Percentiles rank a stretch among this genome's conserved stretches.
These are phyloP conservation scores for Rhincodon typus DNA, from an alignment of 2,797 vertebrate species.

Conservation along the genomic window DNA sequence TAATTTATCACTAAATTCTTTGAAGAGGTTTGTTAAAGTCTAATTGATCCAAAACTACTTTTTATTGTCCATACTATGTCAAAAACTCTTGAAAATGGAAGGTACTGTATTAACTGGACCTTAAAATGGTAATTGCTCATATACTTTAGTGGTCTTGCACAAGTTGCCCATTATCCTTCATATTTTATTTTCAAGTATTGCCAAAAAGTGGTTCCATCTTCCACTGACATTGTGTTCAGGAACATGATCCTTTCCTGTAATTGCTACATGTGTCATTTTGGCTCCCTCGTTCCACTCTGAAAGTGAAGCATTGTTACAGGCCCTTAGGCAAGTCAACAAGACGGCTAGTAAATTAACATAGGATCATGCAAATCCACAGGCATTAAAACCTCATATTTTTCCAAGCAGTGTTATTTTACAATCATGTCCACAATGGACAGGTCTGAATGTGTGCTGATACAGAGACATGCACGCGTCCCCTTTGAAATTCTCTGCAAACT, in stretches of 20 bases:
- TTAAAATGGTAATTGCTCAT: not conserved
- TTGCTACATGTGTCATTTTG: not conserved
- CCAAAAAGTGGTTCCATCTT: slow-evolving; percentile 2
- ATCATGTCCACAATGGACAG: not conserved
- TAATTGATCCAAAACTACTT: not conserved
- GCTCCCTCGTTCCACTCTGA: not conserved
- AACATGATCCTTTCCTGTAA: not conserved
- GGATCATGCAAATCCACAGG: not conserved
- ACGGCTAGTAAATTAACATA: not conserved
- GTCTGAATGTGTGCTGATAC: not conserved
- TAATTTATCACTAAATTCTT: not conserved
- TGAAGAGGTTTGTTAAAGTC: not conserved
- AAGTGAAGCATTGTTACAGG: not conserved
- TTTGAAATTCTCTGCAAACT: not conserved
- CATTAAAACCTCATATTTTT: not conserved
- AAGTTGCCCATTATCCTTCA: not conserved
- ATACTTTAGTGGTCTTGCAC: not conserved
- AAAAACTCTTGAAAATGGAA: not conserved
- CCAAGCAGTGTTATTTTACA: no score
- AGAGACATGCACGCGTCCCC: not conserved
- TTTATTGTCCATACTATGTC: not conserved
- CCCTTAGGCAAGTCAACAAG: not conserved
- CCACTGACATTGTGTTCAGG: not conserved
- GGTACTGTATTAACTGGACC: not conserved
- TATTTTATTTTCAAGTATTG: slow-evolving; percentile 2